Evolutionary conservation across 2,797 vertebrate species (phyloP).

Genomic region (Anguilla megastoma): DNA sequence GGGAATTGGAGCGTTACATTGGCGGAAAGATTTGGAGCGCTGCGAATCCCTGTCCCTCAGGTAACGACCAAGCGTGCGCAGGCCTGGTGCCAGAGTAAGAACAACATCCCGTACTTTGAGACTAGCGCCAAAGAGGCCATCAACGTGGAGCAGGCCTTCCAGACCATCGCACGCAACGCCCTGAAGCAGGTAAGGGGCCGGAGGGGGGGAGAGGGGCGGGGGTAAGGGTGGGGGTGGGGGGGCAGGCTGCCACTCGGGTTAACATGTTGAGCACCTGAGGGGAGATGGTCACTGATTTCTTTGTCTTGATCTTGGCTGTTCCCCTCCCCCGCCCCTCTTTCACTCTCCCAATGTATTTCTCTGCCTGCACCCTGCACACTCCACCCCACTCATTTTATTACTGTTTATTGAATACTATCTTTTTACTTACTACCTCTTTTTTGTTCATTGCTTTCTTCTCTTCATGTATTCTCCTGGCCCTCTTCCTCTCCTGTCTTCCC

Average conservation of each 20-base stretch:
- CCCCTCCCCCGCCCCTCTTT: background rate
- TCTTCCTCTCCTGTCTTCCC: background rate
- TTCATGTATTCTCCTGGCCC: background rate
- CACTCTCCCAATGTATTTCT: background rate
- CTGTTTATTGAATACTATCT: background rate
- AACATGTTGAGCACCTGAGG: background rate
- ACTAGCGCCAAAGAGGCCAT: constrained; percentile 99
- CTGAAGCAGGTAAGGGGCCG: constrained; percentile 88
- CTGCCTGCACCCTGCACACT: background rate
- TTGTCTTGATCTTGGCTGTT: background rate
- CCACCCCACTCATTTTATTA: background rate
- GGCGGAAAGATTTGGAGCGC: background rate
- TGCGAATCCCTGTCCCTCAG: constrained; percentile 62
- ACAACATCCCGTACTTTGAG: constrained; percentile 99
- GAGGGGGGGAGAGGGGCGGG: background rate
- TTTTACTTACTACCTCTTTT: background rate
- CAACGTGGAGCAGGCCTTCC: constrained; percentile 98
- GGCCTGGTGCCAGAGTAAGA: constrained; percentile 99
- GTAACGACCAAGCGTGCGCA: constrained; percentile 97
- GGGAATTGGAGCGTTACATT: background rate
- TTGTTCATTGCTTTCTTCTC: background rate
- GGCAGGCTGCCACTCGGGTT: background rate
- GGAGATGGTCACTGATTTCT: background rate
- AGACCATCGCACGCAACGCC: constrained; percentile 98
- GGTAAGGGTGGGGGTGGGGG: background rate